Conservation (phyloP, 2,113 vertebrate species). For the Myotis davidii region DNA sequence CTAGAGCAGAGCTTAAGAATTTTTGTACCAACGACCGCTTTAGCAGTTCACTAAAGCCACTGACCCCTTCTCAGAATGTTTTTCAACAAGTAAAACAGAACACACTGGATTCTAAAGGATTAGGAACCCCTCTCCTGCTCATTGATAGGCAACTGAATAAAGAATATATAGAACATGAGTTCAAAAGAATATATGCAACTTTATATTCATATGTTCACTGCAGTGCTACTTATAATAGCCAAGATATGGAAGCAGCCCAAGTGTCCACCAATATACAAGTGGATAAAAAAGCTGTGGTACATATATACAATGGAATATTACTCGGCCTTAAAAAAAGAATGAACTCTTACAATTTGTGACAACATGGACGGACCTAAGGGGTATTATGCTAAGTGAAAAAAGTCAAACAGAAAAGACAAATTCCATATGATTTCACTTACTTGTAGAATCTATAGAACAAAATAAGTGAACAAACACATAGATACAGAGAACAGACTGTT, state of each 20-base stretch:
- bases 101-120: not conserved
- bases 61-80: conserved; percentile 1
- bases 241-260: not conserved
- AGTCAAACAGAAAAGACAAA: not conserved
- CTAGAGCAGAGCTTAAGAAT: not conserved
- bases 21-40: not conserved
- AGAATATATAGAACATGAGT: not conserved
- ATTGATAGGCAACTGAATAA: not conserved
- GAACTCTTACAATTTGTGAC: not conserved
- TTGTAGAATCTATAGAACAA: not conserved
- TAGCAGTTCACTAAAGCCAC: not conserved
- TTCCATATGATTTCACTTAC: not conserved
- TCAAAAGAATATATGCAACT: not conserved
- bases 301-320: not conserved
- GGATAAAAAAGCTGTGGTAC: not conserved
- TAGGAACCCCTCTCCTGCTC: not conserved
- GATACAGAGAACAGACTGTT: not conserved
- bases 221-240: not conserved
- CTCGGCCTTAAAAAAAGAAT: not conserved
- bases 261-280: not conserved
- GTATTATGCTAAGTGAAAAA: not conserved
- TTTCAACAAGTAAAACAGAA: conserved; percentile 50
- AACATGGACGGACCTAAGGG: not conserved
- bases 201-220: not conserved
- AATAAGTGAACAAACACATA: not conserved